Evolutionary conservation across 2,797 vertebrate species (phyloP), one percentile per base, ranked within the genome.

Genomic region (Danio choprae): DNA sequence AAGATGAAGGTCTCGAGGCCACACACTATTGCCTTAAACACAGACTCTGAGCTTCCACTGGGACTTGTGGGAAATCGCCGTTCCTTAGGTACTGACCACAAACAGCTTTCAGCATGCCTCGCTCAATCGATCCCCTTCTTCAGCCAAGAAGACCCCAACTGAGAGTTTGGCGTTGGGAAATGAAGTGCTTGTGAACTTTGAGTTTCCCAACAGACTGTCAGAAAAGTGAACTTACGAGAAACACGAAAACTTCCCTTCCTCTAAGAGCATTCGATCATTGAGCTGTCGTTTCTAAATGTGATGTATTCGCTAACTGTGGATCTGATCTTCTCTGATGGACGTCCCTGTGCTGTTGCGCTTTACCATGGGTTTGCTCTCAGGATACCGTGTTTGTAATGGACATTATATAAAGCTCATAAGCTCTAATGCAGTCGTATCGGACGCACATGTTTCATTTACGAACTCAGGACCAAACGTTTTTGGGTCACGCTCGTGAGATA

Each of bases 1-100:
- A 51, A 29, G 29, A 29, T 29, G 29, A 29, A 29, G 29, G 29
- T 29, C 56, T 64, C 68, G 70, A 74, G 50, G 51, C 43, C 60
- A 63, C 70, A 74, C 73, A 82, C 81, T 79, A 83, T 84, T 79
- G 75, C 74, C 43, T 81, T 83, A 87, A 83, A 83, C 81, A 50
- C 63, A 55, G 67, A 41, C 74, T 85, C 46, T 83, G 81, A 84
- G 77, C 56, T 87, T 87, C 60, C 77, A 77, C 18, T 75, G 70
- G 71, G 83, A 81, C 36, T 74, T 74, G 75, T 84, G 84, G 85
- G 74, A 87, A 56, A 12, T 46, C 22, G 16, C 11, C 40, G 59
- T 51, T 71, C 20, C 44, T 16, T 36, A 50, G 71, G 46, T 59
- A 40, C 50, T 62, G 36, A 72, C 67, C 58, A 40, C 40, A 50